These are phyloP conservation scores for Adela reaumurella DNA, from an alignment of 2,888 invertebrate genomes.

Conservation along the genomic window DNA sequence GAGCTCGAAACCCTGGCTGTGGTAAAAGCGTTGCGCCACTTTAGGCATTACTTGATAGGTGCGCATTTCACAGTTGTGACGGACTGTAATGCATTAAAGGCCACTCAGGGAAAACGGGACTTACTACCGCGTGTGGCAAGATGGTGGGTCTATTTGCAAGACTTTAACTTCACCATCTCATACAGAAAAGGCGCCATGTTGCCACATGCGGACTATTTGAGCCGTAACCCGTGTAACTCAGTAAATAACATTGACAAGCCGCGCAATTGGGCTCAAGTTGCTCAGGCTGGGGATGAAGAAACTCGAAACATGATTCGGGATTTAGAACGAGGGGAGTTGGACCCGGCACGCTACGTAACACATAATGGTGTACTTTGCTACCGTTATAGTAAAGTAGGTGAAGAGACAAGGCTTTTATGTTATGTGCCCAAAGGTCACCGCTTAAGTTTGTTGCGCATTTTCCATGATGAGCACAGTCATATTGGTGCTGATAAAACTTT, in stretches of 20 bases:
- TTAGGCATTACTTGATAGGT: slow-evolving; percentile 13
- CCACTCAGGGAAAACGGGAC: too few species aligned
- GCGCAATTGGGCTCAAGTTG: slow-evolving; percentile 4
- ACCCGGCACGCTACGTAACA: neutral
- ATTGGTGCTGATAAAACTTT: slow-evolving; percentile 12
- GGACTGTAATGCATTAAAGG: too few species aligned
- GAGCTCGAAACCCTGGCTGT: slow-evolving; percentile 11
- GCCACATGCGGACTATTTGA: neutral
- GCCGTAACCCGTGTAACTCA: neutral
- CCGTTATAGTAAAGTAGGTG: neutral
- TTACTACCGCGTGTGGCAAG: too few species aligned
- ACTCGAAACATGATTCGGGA: neutral
- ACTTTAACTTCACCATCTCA: slow-evolving; percentile 9
- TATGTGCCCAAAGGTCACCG: slow-evolving; percentile 13
- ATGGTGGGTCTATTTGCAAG: too few species aligned
- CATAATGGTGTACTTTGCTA: neutral
- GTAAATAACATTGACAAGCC: slow-evolving; percentile 1
- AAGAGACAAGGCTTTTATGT: slow-evolving; percentile 2
- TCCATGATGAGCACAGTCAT: slow-evolving; percentile 15
- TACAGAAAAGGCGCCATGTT: slow-evolving; percentile 9
- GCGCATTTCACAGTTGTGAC: slow-evolving; percentile 8
- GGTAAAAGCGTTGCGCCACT: slow-evolving; percentile 11
- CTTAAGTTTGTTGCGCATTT: slow-evolving; percentile 13
- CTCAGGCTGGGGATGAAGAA: slow-evolving; percentile 4
- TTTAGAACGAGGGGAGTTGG: neutral